Evolutionary conservation across 2,888 invertebrate genomes (phyloP).

Genomic region (Noctua janthe): DNA sequence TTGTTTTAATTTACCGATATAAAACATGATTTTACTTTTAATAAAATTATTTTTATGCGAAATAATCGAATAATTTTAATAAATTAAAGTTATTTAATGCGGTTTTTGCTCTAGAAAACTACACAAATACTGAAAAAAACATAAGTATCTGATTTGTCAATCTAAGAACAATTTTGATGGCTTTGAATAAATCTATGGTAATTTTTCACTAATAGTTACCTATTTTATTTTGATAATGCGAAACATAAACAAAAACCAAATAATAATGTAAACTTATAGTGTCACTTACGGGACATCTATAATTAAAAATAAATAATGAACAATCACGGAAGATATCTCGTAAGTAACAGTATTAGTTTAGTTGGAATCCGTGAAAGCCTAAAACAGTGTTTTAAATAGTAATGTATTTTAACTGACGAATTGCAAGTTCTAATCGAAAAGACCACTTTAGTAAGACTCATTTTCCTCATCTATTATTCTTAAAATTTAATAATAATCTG

Average conservation of each 20-base stretch:
- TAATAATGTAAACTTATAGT: not conserved
- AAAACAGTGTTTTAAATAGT: not conserved
- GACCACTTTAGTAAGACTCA: not conserved
- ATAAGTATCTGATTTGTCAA: not conserved
- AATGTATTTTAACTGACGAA: not conserved
- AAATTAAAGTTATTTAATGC: constrained; percentile 25
- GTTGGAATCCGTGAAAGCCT: too few relatives aligned
- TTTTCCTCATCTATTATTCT: not conserved
- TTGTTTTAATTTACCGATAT: constrained; percentile 2
- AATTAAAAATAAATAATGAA: too few relatives aligned
- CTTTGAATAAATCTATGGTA: not conserved
- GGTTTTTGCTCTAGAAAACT: not conserved
- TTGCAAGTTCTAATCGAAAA: not conserved
- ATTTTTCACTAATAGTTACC: not conserved
- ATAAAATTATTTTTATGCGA: not conserved
- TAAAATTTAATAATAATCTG: not conserved
- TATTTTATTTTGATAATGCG: too few relatives aligned
- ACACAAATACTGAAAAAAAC: not conserved
- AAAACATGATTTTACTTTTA: constrained; percentile 27
- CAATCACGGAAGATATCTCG: too few relatives aligned
- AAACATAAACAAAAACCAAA: not conserved
- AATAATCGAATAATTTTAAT: constrained; percentile 1
- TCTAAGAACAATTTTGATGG: not conserved
- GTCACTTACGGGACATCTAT: too few relatives aligned
- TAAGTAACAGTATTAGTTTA: too few relatives aligned